A percentile compares a stretch with the other conserved stretches of the same genome.
phyloP scores from a whole-genome alignment of 2,797 vertebrate species.

The Amblyopsis hoosieri region DNA sequence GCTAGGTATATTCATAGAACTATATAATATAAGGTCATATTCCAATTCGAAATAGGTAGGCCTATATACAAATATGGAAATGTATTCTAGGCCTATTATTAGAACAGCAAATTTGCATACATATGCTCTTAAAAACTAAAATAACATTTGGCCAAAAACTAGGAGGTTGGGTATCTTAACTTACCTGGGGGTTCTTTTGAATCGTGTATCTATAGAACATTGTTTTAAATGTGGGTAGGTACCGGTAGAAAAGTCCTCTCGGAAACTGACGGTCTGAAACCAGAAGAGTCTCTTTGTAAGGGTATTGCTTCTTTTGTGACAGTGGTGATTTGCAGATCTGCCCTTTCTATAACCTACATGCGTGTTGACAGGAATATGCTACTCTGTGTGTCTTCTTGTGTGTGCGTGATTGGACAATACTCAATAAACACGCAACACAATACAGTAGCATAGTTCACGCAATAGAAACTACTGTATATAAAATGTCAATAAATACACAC shows the following conservation, averaged over 20 bases:
- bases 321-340: slow-evolving; percentile 13
- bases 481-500: slow-evolving; percentile 76
- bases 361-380: no score
- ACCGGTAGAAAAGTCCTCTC: slow-evolving; percentile 1
- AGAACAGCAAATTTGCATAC: no score
- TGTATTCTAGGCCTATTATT: background rate
- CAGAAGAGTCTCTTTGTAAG: slow-evolving; percentile 42
- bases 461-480: slow-evolving; percentile 14
- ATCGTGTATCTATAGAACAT: slow-evolving; percentile 10
- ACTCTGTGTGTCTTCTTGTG: no score
- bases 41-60: no score
- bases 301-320: slow-evolving; percentile 32
- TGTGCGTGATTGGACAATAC: no score
- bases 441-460: slow-evolving; percentile 1
- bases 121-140: background rate
- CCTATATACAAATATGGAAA: background rate
- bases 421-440: slow-evolving; percentile 4
- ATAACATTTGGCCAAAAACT: background rate
- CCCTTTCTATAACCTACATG: background rate
- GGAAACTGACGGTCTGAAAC: slow-evolving; percentile 21
- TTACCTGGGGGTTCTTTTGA: background rate
- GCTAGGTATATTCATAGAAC: no score
- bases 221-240: slow-evolving; percentile 23
- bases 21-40: no score
- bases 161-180: background rate